These are phyloP conservation scores for Lepisosteus oculatus DNA, from an alignment of 2,113 vertebrate genomes.

Conservation along the genomic window DNA sequence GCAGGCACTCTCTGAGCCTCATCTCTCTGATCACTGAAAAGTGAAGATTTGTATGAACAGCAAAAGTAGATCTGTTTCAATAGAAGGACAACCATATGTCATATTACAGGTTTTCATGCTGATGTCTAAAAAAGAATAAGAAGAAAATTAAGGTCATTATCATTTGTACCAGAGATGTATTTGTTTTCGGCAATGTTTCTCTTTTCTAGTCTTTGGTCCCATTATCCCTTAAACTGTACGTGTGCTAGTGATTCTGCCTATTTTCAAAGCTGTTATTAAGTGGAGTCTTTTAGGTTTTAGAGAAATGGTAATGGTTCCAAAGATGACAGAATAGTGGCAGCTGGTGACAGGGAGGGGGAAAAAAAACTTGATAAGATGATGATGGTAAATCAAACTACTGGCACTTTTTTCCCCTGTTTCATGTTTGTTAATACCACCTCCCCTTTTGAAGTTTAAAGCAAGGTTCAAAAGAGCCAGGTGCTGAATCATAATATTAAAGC, in stretches of 20 bases:
- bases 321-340: constrained; percentile 88
- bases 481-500: constrained; percentile 93
- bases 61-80: background rate
- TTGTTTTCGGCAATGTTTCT: constrained; percentile 67
- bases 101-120: background rate
- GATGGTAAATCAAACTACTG: constrained; percentile 86
- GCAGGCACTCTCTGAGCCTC: background rate
- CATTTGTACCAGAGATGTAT: constrained; percentile 63
- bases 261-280: constrained; percentile 87
- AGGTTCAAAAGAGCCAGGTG: constrained; percentile 93
- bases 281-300: constrained; percentile 84
- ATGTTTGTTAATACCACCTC: constrained; percentile 90
- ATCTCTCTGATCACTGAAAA: background rate
- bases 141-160: constrained; percentile 72
- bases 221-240: constrained; percentile 69
- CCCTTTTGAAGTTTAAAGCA: constrained; percentile 90
- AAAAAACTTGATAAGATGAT: constrained; percentile 80
- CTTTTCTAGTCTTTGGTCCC: constrained; percentile 68
- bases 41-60: constrained; percentile 1
- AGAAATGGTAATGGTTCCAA: constrained; percentile 86
- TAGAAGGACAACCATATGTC: background rate
- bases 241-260: constrained; percentile 75
- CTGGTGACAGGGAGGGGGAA: constrained; percentile 67
- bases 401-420: constrained; percentile 74
- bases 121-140: background rate